phyloP scores from a whole-genome alignment of 2,113 vertebrate genomes.

The Coryphaenoides rupestris region DNA sequence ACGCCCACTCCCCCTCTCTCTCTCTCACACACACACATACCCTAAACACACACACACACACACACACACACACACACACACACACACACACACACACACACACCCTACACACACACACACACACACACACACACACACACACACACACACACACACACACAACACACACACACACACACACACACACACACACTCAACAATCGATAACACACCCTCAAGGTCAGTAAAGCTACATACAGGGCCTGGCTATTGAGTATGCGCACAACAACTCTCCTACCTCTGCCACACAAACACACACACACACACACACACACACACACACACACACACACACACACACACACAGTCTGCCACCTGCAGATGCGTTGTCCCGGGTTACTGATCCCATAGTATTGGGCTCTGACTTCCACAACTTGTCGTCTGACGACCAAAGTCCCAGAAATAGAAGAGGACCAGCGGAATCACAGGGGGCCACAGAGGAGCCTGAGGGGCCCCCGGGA shows the following conservation, averaged over 20 bases:
- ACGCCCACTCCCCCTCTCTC: not conserved
- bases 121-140: not conserved
- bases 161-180: too few relatives aligned
- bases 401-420: too few relatives aligned
- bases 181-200: too few relatives aligned
- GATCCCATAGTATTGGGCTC: too few relatives aligned
- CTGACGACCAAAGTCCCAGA: too few relatives aligned
- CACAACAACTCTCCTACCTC: too few relatives aligned
- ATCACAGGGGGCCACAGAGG: not conserved
- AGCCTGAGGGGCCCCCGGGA: not conserved
- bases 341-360: not conserved
- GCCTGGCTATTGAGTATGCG: too few relatives aligned
- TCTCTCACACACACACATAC: too few relatives aligned
- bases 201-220: constrained; percentile 1
- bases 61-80: constrained; percentile 1
- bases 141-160: not conserved
- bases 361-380: not conserved
- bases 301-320: not conserved
- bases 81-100: not conserved
- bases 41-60: not conserved
- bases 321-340: not conserved
- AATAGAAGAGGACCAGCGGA: not conserved
- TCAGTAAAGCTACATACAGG: not conserved
- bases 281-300: too few relatives aligned
- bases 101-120: not conserved